These are phyloP conservation scores for Passer montanus DNA, from an alignment of 2,113 vertebrate genomes.

Conservation along the genomic window DNA sequence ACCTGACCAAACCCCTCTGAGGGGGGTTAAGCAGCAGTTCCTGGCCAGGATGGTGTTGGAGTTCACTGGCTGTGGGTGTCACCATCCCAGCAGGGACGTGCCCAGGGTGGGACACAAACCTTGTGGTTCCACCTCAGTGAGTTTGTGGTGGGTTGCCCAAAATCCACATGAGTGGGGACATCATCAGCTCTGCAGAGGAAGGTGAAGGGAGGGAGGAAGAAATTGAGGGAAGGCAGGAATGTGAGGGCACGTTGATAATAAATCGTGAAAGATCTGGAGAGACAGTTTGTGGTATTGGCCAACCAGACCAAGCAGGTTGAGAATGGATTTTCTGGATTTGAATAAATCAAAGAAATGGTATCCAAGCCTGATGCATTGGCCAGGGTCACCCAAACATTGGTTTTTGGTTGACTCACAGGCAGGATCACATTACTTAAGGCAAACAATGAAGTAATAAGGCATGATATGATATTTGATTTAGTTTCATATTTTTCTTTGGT, in stretches of 20 bases:
- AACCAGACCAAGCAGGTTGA: background rate
- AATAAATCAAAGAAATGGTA: background rate
- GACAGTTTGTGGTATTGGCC: background rate
- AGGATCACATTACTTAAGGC: too few species aligned
- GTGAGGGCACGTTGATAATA: background rate
- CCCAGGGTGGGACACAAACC: background rate
- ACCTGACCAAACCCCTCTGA: background rate
- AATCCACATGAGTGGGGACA: background rate
- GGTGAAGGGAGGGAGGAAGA: background rate
- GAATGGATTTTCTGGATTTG: background rate
- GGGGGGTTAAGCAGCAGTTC: background rate
- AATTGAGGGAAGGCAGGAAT: background rate
- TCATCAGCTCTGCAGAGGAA: background rate
- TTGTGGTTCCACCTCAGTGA: background rate
- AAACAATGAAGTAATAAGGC: background rate
- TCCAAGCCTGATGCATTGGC: background rate
- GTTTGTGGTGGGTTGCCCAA: background rate
- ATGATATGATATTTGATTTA: background rate
- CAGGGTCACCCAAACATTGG: background rate
- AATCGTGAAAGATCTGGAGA: background rate
- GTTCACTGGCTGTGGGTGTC: accelerated
- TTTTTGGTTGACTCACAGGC: background rate
- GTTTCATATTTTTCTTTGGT: background rate
- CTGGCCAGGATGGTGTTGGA: accelerated
- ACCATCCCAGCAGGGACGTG: background rate